Evolutionary conservation across 1,140 invertebrate species (phyloP).

Genomic region (Octopus bimaculoides): DNA sequence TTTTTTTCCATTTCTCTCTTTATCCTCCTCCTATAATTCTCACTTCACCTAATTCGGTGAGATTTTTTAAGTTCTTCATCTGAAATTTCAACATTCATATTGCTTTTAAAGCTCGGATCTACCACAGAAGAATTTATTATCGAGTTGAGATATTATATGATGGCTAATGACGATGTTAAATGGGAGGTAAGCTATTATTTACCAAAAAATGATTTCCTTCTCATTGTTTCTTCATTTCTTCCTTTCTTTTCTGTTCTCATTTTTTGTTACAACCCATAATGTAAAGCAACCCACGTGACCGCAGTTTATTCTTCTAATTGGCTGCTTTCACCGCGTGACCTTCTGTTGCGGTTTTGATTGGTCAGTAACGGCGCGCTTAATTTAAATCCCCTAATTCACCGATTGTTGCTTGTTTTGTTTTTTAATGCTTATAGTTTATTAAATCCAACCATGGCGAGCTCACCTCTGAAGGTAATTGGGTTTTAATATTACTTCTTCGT

Average conservation of each 20-base stretch:
- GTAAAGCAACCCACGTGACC: constrained; percentile 14
- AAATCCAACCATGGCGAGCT: too few species aligned
- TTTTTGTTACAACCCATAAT: neutral
- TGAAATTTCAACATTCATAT: neutral
- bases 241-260: neutral
- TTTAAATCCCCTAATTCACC: too few species aligned
- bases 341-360: constrained; percentile 16
- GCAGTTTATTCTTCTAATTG: neutral
- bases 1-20: too few species aligned
- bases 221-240: neutral
- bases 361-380: constrained; percentile 10
- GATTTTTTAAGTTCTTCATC: too few species aligned
- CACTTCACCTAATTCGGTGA: too few species aligned
- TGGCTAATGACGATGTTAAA: constrained; percentile 26
- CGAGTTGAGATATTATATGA: neutral
- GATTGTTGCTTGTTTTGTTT: too few species aligned
- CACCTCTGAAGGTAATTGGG: too few species aligned
- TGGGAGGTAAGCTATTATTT: constrained; percentile 27
- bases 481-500: too few species aligned
- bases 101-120: neutral
- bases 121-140: neutral
- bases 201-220: neutral
- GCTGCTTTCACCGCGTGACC: constrained; percentile 21
- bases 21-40: too few species aligned
- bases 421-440: too few species aligned